phyloP scores from a whole-genome alignment of 2,113 vertebrate genomes.

The Fulmarus glacialis region DNA sequence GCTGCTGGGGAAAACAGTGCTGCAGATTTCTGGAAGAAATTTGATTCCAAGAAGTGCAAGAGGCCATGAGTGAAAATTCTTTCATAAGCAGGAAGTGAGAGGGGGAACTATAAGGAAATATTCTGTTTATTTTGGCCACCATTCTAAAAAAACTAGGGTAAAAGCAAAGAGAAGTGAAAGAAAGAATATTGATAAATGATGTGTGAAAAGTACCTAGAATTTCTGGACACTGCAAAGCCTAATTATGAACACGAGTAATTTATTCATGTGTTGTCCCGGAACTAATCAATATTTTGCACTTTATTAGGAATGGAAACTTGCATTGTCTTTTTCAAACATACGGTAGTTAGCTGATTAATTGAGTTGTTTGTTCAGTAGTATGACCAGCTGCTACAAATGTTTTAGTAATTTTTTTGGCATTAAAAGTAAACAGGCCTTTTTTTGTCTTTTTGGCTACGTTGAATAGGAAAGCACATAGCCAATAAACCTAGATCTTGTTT shows the following conservation, averaged over 20 bases:
- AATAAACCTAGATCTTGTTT: slow-evolving; percentile 25
- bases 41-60: slow-evolving; percentile 64
- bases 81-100: slow-evolving; percentile 70
- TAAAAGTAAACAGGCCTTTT: slow-evolving; percentile 5
- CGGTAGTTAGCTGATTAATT: slow-evolving; percentile 61
- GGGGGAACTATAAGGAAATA: slow-evolving; percentile 55
- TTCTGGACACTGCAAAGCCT: slow-evolving; percentile 2
- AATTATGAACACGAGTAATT: slow-evolving; percentile 8
- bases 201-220: slow-evolving; percentile 32
- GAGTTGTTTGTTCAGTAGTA: slow-evolving; percentile 45
- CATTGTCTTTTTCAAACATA: slow-evolving; percentile 29
- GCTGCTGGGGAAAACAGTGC: slow-evolving; percentile 21
- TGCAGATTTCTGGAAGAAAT: slow-evolving; percentile 59
- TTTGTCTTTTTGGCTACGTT: background rate
- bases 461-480: background rate
- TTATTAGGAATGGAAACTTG: slow-evolving; percentile 40
- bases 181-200: slow-evolving; percentile 45
- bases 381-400: slow-evolving; percentile 43
- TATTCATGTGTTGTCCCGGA: slow-evolving; percentile 20
- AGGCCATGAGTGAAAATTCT: slow-evolving; percentile 63
- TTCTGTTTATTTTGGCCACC: slow-evolving; percentile 63
- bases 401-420: slow-evolving; percentile 34
- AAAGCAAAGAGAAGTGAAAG: slow-evolving; percentile 43
- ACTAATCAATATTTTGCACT: slow-evolving; percentile 49
- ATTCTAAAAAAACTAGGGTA: slow-evolving; percentile 14